phyloP scores from a whole-genome alignment of 92 coral and sea anemone species.

The Epizoanthus rinbou region DNA sequence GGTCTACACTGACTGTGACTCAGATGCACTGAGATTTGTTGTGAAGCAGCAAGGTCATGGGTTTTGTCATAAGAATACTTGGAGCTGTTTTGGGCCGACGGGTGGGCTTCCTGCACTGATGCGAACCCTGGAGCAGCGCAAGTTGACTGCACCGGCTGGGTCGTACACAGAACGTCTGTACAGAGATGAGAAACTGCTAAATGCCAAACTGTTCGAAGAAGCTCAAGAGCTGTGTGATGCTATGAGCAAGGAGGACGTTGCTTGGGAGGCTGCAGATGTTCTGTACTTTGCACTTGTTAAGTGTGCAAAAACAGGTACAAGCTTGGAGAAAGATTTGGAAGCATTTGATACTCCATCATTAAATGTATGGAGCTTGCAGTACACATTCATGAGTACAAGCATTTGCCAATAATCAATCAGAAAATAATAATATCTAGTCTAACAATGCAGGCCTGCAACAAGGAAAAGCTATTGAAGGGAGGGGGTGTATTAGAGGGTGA shows the following conservation, averaged over 20 bases:
- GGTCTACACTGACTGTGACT: slow-evolving; percentile 50
- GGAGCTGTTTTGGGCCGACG: slow-evolving; percentile 56
- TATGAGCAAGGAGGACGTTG: slow-evolving; percentile 52
- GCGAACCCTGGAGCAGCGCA: slow-evolving; percentile 52
- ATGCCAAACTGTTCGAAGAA: slow-evolving; percentile 55
- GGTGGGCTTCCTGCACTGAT: slow-evolving; percentile 45
- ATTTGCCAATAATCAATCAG: no score
- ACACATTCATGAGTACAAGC: neutral
- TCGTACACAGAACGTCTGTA: slow-evolving; percentile 62
- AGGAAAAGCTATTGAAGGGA: no score
- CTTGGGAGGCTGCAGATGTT: slow-evolving; percentile 61
- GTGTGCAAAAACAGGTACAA: slow-evolving; percentile 59
- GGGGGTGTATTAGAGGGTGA: no score
- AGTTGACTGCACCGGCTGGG: slow-evolving; percentile 54
- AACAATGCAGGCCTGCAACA: no score
- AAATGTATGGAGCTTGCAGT: no score
- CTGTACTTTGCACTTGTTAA: slow-evolving; percentile 58
- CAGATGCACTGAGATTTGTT: slow-evolving; percentile 53
- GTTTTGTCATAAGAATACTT: slow-evolving; percentile 51
- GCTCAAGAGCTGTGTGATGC: slow-evolving; percentile 61
- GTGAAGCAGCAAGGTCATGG: slow-evolving; percentile 53
- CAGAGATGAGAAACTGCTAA: slow-evolving; percentile 48
- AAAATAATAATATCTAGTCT: no score
- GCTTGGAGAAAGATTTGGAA: neutral
- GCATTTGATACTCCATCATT: neutral